Conservation (phyloP, 2,888 invertebrate species). For the Torymus texanus region DNA sequence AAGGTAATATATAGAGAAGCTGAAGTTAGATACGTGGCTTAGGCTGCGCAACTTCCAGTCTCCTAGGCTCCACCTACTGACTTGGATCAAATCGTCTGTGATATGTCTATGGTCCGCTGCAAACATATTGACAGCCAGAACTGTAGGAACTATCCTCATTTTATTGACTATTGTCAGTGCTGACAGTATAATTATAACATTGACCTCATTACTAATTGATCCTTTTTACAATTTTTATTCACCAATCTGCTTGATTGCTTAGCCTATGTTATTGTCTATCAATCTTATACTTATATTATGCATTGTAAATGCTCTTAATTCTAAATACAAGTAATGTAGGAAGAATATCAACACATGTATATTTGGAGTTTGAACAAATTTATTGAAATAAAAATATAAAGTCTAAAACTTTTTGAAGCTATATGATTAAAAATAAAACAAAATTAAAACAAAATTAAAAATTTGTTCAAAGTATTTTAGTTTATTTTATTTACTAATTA, state of each 20-base stretch:
- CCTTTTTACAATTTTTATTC: constrained; percentile 33
- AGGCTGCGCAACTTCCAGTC: constrained; percentile 74
- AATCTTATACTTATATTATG: constrained; percentile 4
- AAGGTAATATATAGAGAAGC: constrained; percentile 75
- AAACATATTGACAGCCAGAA: constrained; percentile 75
- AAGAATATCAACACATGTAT: constrained; percentile 12
- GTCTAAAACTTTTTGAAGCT: no score
- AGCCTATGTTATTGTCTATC: constrained; percentile 16
- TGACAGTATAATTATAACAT: constrained; percentile 48
- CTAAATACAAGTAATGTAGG: constrained; percentile 16
- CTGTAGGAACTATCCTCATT: constrained; percentile 72
- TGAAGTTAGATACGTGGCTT: constrained; percentile 76
- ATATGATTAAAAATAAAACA: no score
- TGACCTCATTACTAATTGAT: constrained; percentile 19
- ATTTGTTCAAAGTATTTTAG: no score
- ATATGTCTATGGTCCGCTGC: constrained; percentile 72
- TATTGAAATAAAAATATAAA: no score
- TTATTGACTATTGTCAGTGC: constrained; percentile 61
- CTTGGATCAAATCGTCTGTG: constrained; percentile 75
- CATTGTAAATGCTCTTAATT: constrained; percentile 19
- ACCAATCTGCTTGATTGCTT: constrained; percentile 26
- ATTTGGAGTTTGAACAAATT: no score
- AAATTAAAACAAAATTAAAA: no score
- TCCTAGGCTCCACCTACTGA: constrained; percentile 75
- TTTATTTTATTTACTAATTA: no score